Evolutionary conservation across 2,888 invertebrate species (phyloP), one percentile per base, ranked within the genome.

Genomic region (Drosophila algonquin): DNA sequence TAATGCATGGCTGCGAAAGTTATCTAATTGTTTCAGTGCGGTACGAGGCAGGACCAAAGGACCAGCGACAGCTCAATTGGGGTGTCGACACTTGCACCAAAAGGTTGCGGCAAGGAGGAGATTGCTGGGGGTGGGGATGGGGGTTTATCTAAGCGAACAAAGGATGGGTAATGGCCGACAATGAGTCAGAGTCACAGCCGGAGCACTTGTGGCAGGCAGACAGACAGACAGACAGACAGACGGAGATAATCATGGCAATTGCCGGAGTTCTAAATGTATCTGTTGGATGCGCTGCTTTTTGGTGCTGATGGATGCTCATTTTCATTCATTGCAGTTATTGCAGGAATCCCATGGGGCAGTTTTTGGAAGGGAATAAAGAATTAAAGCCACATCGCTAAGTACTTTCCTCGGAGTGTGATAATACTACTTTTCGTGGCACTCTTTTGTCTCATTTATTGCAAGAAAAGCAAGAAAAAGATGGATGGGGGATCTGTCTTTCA

Each of bases 1-100:
- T 85, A 89, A 87, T 87, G 85, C 81, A 87, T 76, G 79, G 73
- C 87, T 84, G 85, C 79, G 58, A 77, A 87, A 87, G 79, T 83
- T 87, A 70, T 83, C 87, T 87, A 83, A 83, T 87, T 87, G 81
- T 84, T 79, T 71, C 40, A 71, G 73, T 73, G 77, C 45, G 54
- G 44, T 46, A 44, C 55, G 21, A 21, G 21, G 48, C n/a, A 21
- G 51, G 50, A 45, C 60, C n/a, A 35, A 46, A 54, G 54, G 55
- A 4, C 30, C 50, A 48, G 57, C 46, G 51, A 63, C 68, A 72
- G 44, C 72, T 67, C 62, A 67, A 76, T 76, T 74, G 68, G 71
- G 63, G 61, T 60, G 72, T 67, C 52, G 53, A 53, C 70, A 52
- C 27, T 46, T 18, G 24, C 12, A 40, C 40, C n/a, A n/a, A 40